A percentile compares a stretch with the other conserved stretches of the same genome.
These are phyloP conservation scores for Perizoma affinitatum DNA, from an alignment of 2,888 invertebrate genomes.

Conservation along the genomic window DNA sequence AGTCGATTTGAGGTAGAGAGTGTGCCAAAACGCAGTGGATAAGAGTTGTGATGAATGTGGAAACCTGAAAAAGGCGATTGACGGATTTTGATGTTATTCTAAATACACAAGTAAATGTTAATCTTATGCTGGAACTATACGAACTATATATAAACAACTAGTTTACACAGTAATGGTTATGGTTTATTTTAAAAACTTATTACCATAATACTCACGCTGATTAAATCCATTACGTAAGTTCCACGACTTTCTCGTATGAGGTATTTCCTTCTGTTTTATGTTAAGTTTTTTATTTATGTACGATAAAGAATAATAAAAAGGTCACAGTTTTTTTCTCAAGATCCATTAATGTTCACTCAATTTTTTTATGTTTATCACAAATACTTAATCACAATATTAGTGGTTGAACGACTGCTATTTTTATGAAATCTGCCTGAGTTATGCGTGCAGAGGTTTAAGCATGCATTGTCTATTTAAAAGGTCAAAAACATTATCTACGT, in stretches of 20 bases:
- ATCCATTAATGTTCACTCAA: not conserved
- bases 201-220: slow-evolving; percentile 17
- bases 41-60: slow-evolving; percentile 10
- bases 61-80: slow-evolving; percentile 15
- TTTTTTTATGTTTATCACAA: too few relatives aligned
- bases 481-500: slow-evolving; percentile 11
- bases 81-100: not conserved
- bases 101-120: too few relatives aligned
- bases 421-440: not conserved
- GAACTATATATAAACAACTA: too few relatives aligned
- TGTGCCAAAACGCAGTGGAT: slow-evolving; percentile 18
- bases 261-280: too few relatives aligned
- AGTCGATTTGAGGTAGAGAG: slow-evolving; percentile 1
- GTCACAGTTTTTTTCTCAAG: too few relatives aligned
- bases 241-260: too few relatives aligned
- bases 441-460: slow-evolving; percentile 11
- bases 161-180: too few relatives aligned
- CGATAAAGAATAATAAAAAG: too few relatives aligned
- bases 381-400: not conserved
- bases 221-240: slow-evolving; percentile 15
- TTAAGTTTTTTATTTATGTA: too few relatives aligned
- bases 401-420: slow-evolving; percentile 3
- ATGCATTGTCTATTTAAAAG: slow-evolving; percentile 10
- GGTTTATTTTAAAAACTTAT: not conserved
- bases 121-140: too few relatives aligned